Percentiles rank a stretch among this genome's conserved stretches.
Evolutionary conservation across 2,888 invertebrate species (phyloP).

Genomic region (Palloptera scutellata): DNA sequence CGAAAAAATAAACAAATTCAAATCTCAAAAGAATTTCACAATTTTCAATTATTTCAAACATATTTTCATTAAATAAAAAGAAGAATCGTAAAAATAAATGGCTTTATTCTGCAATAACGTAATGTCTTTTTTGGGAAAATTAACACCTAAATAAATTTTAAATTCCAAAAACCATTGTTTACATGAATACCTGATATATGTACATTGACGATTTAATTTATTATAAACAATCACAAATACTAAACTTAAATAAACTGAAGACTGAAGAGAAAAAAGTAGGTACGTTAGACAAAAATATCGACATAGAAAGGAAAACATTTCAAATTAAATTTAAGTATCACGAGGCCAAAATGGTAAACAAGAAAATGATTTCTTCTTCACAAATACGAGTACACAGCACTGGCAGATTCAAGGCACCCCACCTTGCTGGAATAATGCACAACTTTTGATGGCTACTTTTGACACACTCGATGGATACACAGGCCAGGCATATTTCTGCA

Average conservation of each 20-base stretch:
- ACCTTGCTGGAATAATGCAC: not conserved
- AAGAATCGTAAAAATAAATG: no score
- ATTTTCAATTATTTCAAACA: no score
- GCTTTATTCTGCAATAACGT: not conserved
- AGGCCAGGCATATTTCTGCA: not conserved
- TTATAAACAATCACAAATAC: conserved; percentile 36
- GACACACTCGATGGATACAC: not conserved
- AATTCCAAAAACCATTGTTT: conserved; percentile 23
- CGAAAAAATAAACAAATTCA: no score
- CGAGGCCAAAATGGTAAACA: conserved; percentile 11
- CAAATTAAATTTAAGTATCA: not conserved
- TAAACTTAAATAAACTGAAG: not conserved
- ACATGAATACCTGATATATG: conserved; percentile 27
- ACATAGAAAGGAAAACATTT: not conserved
- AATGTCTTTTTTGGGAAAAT: conserved; percentile 30
- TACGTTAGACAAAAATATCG: not conserved
- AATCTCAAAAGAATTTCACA: no score
- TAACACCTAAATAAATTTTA: not conserved
- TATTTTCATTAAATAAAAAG: no score
- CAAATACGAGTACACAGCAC: no score
- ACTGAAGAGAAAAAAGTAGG: not conserved
- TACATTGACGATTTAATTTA: conserved; percentile 38
- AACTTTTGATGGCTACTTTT: not conserved
- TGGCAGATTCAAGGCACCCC: not conserved
- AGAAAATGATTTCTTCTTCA: not conserved